Evolutionary conservation across 2,113 vertebrate genomes (phyloP).

Genomic region (Pardalotus punctatus): DNA sequence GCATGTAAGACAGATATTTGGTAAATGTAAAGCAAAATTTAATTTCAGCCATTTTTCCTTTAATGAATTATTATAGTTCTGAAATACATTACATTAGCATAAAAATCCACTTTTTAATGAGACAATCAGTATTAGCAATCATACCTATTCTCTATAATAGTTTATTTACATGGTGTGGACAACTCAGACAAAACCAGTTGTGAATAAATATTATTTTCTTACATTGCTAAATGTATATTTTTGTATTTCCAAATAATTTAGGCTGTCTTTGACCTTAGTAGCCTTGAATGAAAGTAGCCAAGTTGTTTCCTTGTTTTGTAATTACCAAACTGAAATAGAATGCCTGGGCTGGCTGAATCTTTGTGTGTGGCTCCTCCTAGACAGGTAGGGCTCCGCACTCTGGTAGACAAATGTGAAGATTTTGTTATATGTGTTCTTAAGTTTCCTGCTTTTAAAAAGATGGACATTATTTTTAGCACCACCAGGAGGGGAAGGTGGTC

Average conservation of each 20-base stretch:
- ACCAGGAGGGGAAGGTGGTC: neutral
- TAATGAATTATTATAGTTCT: neutral
- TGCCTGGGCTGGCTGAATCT: neutral
- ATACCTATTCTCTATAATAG: neutral
- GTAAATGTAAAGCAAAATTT: constrained; percentile 1
- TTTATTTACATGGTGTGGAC: neutral
- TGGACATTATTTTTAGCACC: neutral
- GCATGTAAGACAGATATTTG: neutral
- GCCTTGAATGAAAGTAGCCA: neutral
- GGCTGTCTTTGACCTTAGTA: neutral
- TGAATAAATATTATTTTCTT: neutral
- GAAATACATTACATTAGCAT: constrained; percentile 9
- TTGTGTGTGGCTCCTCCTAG: neutral
- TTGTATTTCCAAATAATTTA: neutral
- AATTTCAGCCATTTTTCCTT: constrained; percentile 17
- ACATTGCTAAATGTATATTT: neutral
- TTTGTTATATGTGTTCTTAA: neutral
- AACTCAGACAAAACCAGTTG: neutral
- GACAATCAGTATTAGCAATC: neutral
- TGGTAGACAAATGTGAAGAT: neutral
- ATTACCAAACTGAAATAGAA: neutral
- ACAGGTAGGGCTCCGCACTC: neutral
- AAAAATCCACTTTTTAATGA: constrained; percentile 2
- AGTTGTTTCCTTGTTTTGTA: neutral
- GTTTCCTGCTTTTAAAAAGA: neutral